Base-by-base conservation (phyloP, 2,113 vertebrate genomes). In the Gallinago undulata region DNA sequence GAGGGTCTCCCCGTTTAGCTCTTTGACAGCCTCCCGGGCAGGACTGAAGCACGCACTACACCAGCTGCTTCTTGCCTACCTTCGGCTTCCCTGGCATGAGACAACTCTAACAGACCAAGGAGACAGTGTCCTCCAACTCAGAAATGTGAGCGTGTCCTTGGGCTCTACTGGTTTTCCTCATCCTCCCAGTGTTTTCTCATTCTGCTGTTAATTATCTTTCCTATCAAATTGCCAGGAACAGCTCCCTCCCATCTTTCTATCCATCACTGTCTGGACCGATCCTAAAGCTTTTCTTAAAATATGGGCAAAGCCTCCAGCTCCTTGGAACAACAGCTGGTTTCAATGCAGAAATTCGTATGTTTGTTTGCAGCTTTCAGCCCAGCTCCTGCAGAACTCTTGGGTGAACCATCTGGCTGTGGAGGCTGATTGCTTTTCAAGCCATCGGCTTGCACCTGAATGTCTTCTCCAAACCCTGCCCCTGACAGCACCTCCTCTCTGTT, bases 141-240 rank as follows among this genome's bases (percentile, higher is more conserved):
- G 70, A 93, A 84, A 66, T 47, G 51, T 64, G 53, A 57, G 51
- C 3, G 0, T 39, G 70, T 93, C 67, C 35, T 94, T 91, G 57
- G 43, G 37, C 62, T 75, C 56, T 79, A 39, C 57, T 41, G 39
- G 67, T 80, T 93, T 87, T 33, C 31, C 14, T 23, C 31, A 43
- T 83, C 28, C 47, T 88, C 78, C 57, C 64, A 55, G 28, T 88
- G 59, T 83, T 91, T 89, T 55, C 67, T 90, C 37, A 59, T 86
- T 92, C 84, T 91, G 41, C 37, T 79, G 41, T 73, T 94, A 91
- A 95, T 93, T 85, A 93, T 81, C 87, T 80, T 80, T 92, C 59
- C 64, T 86, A 85, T 77, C 37, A 96, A 94, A 87, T 64, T 59
- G 15, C 47, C 81, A 93, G 57, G 31, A 93, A 80, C 70, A 80